phyloP scores from a whole-genome alignment of 2,113 vertebrate species.

The Sakesphorus luctuosus region DNA sequence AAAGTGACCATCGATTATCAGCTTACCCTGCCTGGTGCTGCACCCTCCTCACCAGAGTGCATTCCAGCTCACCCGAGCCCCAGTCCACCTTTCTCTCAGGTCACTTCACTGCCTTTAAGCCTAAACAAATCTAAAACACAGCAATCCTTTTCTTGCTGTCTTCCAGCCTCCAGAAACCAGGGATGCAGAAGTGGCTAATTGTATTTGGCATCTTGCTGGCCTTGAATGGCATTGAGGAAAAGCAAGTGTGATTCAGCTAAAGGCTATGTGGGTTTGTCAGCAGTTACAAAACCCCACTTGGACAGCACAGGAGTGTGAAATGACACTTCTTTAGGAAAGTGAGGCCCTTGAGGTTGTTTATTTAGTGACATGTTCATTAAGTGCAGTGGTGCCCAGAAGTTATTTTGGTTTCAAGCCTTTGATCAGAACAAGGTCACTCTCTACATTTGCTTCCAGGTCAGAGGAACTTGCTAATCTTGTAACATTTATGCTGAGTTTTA shows the following conservation, averaged over 20 bases:
- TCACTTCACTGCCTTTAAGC: neutral
- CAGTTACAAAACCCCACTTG: neutral
- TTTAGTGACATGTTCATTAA: neutral
- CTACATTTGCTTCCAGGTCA: neutral
- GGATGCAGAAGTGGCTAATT: neutral
- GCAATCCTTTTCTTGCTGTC: accelerated
- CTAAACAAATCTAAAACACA: neutral
- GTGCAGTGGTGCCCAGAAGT: neutral
- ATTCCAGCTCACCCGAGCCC: neutral
- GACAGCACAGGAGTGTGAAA: slow-evolving; percentile 3
- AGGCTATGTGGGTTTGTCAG: neutral
- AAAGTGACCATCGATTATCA: neutral
- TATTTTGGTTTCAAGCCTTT: neutral
- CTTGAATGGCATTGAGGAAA: slow-evolving; percentile 19
- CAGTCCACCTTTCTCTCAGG: neutral
- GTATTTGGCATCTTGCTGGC: neutral
- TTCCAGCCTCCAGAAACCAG: neutral
- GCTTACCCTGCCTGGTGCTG: neutral
- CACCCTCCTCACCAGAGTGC: neutral
- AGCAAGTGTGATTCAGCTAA: slow-evolving; percentile 22
- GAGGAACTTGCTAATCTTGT: neutral
- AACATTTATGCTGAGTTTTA: neutral
- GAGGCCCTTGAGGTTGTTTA: neutral
- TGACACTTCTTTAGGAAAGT: neutral
- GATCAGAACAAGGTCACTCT: neutral